Conservation (phyloP, 2,113 vertebrate species). For the Rattus rattus region DNA sequence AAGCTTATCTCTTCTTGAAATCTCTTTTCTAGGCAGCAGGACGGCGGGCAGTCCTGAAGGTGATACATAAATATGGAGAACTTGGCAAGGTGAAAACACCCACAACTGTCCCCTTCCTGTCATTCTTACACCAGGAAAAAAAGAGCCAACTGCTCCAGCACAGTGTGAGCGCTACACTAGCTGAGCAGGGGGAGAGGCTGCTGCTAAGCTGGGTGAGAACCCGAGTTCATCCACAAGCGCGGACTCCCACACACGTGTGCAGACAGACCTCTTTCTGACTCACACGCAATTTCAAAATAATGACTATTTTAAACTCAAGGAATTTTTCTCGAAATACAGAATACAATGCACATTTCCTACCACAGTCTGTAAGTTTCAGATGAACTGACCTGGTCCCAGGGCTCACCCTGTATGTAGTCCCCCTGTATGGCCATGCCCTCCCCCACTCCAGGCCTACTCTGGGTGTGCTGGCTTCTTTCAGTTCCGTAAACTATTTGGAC, state of each 20-base stretch:
- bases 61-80: background rate
- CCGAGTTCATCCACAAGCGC: background rate
- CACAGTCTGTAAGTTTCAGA: background rate
- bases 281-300: background rate
- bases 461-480: constrained; percentile 1
- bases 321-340: constrained; percentile 21
- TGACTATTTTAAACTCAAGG: background rate
- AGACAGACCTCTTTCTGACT: too few species aligned
- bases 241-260: too few species aligned
- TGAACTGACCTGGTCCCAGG: background rate
- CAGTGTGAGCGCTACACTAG: background rate
- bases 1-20: background rate
- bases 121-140: background rate
- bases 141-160: background rate
- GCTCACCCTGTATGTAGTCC: background rate
- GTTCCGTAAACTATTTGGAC: constrained; percentile 32
- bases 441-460: background rate
- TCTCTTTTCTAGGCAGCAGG: background rate
- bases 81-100: background rate
- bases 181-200: background rate
- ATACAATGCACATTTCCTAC: background rate
- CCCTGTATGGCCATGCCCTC: background rate
- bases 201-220: background rate
- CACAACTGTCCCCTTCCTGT: background rate
- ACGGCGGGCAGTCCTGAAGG: background rate